Percentiles rank a stretch among this genome's conserved stretches.
phyloP scores from a whole-genome alignment of 2,113 vertebrate genomes.

The Chlamydotis undulata region DNA sequence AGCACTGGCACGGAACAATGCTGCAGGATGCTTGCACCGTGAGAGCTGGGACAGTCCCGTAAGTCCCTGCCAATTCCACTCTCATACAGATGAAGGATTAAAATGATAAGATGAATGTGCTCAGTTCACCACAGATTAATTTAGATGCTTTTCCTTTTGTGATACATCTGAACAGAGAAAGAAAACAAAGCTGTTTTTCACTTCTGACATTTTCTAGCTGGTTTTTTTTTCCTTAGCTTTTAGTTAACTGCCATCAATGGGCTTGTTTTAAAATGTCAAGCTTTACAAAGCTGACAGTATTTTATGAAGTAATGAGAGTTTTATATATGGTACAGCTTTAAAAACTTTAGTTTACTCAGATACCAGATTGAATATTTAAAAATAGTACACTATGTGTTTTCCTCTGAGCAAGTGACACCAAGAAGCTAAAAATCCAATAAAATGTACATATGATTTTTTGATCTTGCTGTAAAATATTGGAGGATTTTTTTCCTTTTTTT shows the following conservation, averaged over 20 bases:
- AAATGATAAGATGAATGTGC: background rate
- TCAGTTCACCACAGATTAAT: background rate
- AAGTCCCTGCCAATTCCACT: background rate
- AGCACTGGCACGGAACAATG: background rate
- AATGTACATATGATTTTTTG: background rate
- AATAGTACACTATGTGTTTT: background rate
- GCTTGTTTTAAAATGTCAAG: conserved; percentile 18
- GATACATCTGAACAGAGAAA: background rate
- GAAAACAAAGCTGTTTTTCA: conserved; percentile 53
- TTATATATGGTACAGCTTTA: background rate
- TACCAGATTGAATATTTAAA: background rate
- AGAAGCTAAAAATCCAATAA: background rate
- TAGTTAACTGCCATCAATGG: background rate
- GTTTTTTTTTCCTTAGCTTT: background rate
- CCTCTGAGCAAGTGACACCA: background rate
- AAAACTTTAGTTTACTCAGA: background rate
- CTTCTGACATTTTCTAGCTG: background rate
- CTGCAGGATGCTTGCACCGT: background rate
- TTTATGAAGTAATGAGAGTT: background rate
- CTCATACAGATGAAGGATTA: background rate
- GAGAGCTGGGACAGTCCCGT: conserved; percentile 35
- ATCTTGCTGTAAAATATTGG: background rate
- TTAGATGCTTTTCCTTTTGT: conserved; percentile 30
- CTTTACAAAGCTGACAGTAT: background rate
- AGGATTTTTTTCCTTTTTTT: background rate